These are phyloP conservation scores for Poeciliopsis paucimaculata DNA, from an alignment of 2,797 vertebrate genomes.

Conservation along the genomic window DNA sequence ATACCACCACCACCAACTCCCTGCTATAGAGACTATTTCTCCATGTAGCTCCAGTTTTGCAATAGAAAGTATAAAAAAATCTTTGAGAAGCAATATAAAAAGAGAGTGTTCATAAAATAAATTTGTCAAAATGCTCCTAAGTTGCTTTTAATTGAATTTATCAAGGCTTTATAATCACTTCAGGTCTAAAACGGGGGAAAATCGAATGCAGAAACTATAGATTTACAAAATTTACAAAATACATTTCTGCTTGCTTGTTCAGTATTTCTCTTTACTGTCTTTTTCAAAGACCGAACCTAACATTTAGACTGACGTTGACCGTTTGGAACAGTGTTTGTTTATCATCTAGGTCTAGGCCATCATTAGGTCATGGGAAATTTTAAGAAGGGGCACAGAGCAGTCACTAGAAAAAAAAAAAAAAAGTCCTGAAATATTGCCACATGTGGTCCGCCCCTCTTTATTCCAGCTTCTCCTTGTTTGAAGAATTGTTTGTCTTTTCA, in stretches of 20 bases:
- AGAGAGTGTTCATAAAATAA: background rate
- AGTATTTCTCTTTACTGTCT: background rate
- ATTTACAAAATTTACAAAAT: background rate
- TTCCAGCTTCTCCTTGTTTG: slow-evolving; percentile 29
- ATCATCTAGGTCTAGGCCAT: slow-evolving; percentile 27
- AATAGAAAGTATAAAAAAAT: background rate
- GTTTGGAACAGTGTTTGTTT: slow-evolving; percentile 26
- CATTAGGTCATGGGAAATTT: slow-evolving; percentile 68
- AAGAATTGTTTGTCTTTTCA: slow-evolving; percentile 9
- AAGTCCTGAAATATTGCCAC: slow-evolving; percentile 44
- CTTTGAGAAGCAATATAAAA: background rate
- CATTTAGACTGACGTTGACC: slow-evolving; percentile 14
- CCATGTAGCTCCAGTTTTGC: background rate
- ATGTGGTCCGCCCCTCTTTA: slow-evolving; percentile 33
- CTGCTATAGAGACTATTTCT: background rate
- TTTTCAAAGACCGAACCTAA: slow-evolving; percentile 24
- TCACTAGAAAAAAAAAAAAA: slow-evolving; percentile 59
- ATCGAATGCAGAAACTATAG: background rate
- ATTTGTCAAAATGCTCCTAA: background rate
- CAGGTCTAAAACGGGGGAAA: background rate
- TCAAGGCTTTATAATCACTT: background rate
- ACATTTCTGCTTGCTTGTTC: background rate
- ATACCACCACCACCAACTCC: background rate
- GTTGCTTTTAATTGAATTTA: background rate
- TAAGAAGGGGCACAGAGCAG: slow-evolving; percentile 36